A percentile compares a stretch with the other conserved stretches of the same genome.
Evolutionary conservation across 1,140 invertebrate genomes (phyloP).

Genomic region (Octopus bimaculoides): DNA sequence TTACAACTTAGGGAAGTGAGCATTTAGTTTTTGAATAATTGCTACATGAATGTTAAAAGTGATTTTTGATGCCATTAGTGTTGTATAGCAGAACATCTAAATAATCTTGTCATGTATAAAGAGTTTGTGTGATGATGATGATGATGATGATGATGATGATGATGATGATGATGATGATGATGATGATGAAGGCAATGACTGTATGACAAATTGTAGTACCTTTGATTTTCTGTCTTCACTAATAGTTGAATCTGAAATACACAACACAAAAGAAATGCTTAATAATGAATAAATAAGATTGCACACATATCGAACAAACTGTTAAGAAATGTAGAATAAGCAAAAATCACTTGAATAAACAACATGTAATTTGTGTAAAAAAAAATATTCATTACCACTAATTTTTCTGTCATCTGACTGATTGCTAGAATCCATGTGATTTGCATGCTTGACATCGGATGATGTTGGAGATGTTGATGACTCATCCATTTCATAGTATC

Average conservation of each 20-base stretch:
- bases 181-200: no score
- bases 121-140: no score
- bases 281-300: background rate
- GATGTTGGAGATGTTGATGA: background rate
- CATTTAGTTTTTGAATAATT: no score
- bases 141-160: no score
- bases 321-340: background rate
- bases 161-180: no score
- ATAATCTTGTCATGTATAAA: no score
- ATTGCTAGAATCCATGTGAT: background rate
- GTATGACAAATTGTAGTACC: background rate
- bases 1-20: no score
- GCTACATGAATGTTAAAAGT: no score
- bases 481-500: slow-evolving; percentile 14
- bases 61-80: no score
- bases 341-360: background rate
- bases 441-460: background rate
- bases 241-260: slow-evolving; percentile 9
- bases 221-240: slow-evolving; percentile 13
- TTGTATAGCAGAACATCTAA: no score
- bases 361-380: background rate
- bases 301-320: background rate
- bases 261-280: background rate
- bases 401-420: slow-evolving; percentile 13
- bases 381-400: background rate